Conservation (phyloP, 1,140 invertebrate species). For the Heliconius eleuchia region DNA sequence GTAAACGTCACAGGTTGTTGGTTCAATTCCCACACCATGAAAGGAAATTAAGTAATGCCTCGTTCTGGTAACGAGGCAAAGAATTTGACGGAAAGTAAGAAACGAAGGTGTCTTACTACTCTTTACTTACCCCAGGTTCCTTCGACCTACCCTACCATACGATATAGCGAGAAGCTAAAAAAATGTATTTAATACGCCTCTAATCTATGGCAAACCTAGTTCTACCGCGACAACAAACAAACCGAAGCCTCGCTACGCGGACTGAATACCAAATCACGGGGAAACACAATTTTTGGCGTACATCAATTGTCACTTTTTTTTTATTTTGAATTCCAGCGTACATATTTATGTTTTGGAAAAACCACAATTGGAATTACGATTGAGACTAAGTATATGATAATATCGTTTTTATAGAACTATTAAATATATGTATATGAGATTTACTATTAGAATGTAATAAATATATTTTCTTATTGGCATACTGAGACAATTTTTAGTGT, state of each 20-base stretch:
- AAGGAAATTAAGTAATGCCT: too few relatives aligned
- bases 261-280: conserved; percentile 59
- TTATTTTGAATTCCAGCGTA: conserved; percentile 45
- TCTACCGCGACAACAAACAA: conserved; percentile 53
- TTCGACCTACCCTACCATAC: too few relatives aligned
- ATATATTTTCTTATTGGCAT: background rate
- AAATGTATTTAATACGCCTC: background rate
- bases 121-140: too few relatives aligned
- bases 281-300: conserved; percentile 50
- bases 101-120: too few relatives aligned
- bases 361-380: conserved; percentile 32
- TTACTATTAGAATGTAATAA: background rate
- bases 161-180: too few relatives aligned
- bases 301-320: conserved; percentile 51
- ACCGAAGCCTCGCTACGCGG: conserved; percentile 26
- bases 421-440: background rate
- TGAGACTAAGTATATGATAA: background rate
- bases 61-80: too few relatives aligned
- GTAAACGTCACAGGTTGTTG: too few relatives aligned
- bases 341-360: conserved; percentile 35
- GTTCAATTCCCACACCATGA: too few relatives aligned
- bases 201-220: background rate
- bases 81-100: too few relatives aligned
- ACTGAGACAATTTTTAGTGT: too few relatives aligned
- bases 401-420: background rate